Conservation (phyloP, 2,797 vertebrate species). For the Avahi laniger region DNA sequence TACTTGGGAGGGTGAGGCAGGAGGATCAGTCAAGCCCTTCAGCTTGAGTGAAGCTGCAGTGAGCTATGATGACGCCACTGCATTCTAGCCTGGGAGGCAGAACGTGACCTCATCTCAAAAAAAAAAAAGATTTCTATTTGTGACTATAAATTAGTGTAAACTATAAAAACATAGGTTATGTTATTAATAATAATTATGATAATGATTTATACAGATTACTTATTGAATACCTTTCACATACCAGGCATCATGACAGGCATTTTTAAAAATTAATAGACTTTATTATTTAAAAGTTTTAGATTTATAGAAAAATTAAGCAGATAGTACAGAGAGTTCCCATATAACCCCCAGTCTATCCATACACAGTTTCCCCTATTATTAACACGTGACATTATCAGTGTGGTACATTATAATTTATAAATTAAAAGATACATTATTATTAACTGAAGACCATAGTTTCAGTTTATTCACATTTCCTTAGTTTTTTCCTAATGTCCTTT, state of each 20-base stretch:
- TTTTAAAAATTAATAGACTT: not conserved
- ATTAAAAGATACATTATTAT: not conserved
- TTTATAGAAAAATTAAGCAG: not conserved
- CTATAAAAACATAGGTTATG: not conserved
- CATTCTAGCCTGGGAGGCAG: no score
- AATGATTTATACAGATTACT: not conserved
- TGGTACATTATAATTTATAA: not conserved
- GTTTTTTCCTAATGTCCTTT: not conserved
- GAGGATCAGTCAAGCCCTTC: no score
- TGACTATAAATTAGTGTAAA: not conserved
- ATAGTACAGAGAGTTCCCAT: not conserved
- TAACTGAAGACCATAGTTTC: not conserved
- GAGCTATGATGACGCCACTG: no score
- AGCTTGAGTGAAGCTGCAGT: no score
- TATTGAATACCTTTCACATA: not conserved
- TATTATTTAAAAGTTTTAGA: not conserved
- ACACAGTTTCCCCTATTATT: not conserved
- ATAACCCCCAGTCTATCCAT: not conserved
- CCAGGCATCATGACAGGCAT: not conserved
- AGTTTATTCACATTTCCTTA: not conserved
- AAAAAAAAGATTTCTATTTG: not conserved
- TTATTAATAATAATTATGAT: not conserved
- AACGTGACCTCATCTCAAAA: no score
- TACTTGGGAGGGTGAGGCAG: no score
- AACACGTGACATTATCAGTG: not conserved